These are phyloP conservation scores for Pseudomugil tenellus DNA, from an alignment of 2,797 vertebrate genomes.

Conservation along the genomic window DNA sequence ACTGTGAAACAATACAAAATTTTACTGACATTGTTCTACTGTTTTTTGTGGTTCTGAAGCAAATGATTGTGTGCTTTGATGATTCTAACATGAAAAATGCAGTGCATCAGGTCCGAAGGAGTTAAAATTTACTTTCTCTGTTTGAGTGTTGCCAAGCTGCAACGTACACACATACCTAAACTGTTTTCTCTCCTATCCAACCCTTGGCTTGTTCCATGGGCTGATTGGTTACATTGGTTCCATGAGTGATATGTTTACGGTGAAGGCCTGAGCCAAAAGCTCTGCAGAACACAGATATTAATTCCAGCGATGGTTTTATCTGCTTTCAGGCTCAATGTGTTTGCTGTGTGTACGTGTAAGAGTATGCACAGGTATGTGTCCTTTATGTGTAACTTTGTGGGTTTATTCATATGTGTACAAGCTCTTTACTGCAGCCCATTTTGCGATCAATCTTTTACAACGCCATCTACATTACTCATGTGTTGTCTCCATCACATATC, in stretches of 20 bases:
- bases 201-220: conserved; percentile 52
- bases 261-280: conserved; percentile 51
- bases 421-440: conserved; percentile 27
- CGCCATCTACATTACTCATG: conserved; percentile 37
- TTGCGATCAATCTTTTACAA: conserved; percentile 57
- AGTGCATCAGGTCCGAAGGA: not conserved
- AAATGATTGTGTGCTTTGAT: not conserved
- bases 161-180: conserved; percentile 24
- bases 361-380: conserved; percentile 30
- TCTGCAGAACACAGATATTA: conserved; percentile 66
- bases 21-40: no score
- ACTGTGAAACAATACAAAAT: no score
- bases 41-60: conserved; percentile 45
- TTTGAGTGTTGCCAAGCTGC: conserved; percentile 31
- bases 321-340: conserved; percentile 56
- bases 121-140: conserved; percentile 12
- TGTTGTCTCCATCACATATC: conserved; percentile 69
- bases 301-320: conserved; percentile 72
- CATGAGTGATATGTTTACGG: conserved; percentile 76
- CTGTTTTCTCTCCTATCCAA: conserved; percentile 27
- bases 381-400: conserved; percentile 21
- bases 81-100: not conserved
- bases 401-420: conserved; percentile 14
- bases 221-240: conserved; percentile 36
- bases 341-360: conserved; percentile 7